These are phyloP conservation scores for Sinotaia quadrata DNA, from an alignment of 2,888 invertebrate genomes.

Conservation along the genomic window DNA sequence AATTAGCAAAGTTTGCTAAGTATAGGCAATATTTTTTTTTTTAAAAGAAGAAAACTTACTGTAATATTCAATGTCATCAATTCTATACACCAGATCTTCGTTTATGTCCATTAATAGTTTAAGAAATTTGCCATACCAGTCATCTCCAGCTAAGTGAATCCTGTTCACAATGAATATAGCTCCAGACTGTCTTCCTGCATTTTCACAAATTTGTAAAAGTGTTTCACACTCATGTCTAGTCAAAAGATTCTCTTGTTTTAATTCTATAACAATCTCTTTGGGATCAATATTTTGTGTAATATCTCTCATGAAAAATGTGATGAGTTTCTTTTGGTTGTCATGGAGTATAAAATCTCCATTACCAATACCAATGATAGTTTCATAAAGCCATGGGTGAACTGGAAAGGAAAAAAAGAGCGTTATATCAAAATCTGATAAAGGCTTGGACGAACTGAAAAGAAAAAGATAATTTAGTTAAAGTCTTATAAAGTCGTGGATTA, in stretches of 20 bases:
- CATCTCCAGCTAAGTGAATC: not conserved
- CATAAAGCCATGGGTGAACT: not conserved
- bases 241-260: not conserved
- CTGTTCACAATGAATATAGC: constrained; percentile 15
- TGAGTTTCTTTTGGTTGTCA: not conserved
- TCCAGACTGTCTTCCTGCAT: not conserved
- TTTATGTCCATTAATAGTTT: not conserved
- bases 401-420: not conserved
- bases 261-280: not conserved
- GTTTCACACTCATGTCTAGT: not conserved
- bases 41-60: not conserved
- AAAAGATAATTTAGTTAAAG: no score
- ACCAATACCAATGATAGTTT: not conserved
- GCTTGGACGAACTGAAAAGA: no score
- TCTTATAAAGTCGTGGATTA: no score
- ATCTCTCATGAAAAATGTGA: constrained; percentile 6
- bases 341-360: not conserved
- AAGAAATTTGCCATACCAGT: constrained; percentile 15
- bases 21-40: not conserved
- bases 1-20: no score
- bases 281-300: not conserved
- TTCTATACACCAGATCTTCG: constrained; percentile 2
- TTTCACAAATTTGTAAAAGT: not conserved
- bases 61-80: not conserved
- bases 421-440: no score